These are phyloP conservation scores for Benthochromis sp. DNA, from an alignment of 2,113 vertebrate genomes.

Conservation along the genomic window DNA sequence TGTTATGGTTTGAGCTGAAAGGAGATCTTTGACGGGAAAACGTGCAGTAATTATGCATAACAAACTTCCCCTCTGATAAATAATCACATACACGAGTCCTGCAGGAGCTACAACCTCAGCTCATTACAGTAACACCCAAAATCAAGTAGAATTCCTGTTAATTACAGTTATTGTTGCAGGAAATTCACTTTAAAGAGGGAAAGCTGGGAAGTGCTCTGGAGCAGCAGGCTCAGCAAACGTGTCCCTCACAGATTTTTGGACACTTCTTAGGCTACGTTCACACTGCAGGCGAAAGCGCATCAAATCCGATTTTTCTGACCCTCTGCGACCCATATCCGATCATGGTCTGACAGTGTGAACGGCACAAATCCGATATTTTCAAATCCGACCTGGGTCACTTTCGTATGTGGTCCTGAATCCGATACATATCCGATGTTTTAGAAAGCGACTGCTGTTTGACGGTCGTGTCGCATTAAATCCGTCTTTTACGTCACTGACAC, in stretches of 20 bases:
- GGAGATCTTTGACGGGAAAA: no score
- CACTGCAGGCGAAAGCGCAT: background rate
- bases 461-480: no score
- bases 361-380: no score
- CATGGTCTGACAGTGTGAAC: background rate
- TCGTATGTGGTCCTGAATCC: no score
- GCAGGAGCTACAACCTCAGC: background rate
- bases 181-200: background rate
- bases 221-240: background rate
- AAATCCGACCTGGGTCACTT: no score
- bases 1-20: background rate
- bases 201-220: background rate
- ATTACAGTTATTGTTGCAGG: background rate
- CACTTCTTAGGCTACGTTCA: background rate
- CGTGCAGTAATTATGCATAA: background rate
- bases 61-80: background rate
- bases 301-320: background rate
- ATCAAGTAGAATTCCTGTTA: background rate
- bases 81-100: background rate
- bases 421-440: no score
- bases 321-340: fast-evolving
- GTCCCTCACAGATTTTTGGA: background rate
- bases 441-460: no score
- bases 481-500: fast-evolving
- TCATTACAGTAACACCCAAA: background rate